phyloP scores from a whole-genome alignment of 2,113 vertebrate species.

The Scomber scombrus region DNA sequence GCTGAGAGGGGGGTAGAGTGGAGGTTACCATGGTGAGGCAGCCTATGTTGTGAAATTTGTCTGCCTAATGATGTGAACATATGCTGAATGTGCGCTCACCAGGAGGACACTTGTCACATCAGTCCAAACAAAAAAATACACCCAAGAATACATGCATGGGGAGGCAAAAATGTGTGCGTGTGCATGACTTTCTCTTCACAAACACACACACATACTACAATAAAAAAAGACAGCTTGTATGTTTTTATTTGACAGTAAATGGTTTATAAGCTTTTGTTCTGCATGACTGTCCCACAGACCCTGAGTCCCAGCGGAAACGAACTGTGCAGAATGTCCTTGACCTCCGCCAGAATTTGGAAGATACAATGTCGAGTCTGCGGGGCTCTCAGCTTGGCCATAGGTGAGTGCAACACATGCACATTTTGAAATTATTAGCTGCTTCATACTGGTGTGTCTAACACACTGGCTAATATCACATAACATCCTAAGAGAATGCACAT shows the following conservation, averaged over 20 bases:
- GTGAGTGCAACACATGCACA: conserved; percentile 73
- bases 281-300: conserved; percentile 84
- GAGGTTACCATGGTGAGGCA: conserved; percentile 42
- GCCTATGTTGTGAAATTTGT: conserved; percentile 43
- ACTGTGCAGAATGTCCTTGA: conserved; percentile 98
- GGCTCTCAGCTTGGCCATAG: conserved; percentile 96
- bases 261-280: conserved; percentile 58
- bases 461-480: background rate
- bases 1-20: conserved; percentile 6
- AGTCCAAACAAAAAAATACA: conserved; percentile 31
- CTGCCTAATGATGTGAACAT: conserved; percentile 63
- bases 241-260: conserved; percentile 34
- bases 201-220: background rate
- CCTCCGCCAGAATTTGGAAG: conserved; percentile 97
- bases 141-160: background rate
- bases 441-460: background rate
- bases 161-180: background rate
- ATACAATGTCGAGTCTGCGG: conserved; percentile 97
- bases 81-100: conserved; percentile 12
- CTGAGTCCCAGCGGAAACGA: conserved; percentile 96
- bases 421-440: background rate
- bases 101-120: conserved; percentile 38
- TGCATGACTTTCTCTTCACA: background rate
- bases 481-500: background rate
- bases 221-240: conserved; percentile 14